Conservation (phyloP, 2,888 invertebrate species). For the Eupithecia inturbata region DNA sequence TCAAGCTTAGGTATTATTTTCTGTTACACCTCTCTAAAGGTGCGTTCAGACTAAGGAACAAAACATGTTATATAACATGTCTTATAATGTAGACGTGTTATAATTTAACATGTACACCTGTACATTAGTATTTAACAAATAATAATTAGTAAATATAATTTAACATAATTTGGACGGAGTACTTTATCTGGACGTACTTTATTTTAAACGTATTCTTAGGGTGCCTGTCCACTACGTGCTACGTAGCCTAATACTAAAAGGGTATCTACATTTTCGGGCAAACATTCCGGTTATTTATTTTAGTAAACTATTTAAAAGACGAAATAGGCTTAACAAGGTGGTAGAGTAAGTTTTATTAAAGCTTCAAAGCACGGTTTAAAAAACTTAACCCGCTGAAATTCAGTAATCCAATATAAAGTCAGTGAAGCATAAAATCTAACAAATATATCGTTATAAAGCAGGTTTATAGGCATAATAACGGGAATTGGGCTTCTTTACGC, state of each 20-base stretch:
- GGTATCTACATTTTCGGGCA: background rate
- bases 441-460: constrained; percentile 53
- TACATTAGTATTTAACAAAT: no score
- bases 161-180: no score
- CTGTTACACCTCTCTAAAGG: background rate
- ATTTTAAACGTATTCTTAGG: background rate
- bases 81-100: no score
- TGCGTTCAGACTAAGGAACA: no score
- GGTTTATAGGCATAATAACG: constrained; percentile 76
- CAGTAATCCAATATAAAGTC: constrained; percentile 47
- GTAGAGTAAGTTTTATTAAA: constrained; percentile 7
- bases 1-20: background rate
- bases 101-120: no score
- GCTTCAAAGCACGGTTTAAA: constrained; percentile 11
- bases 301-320: background rate
- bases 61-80: no score
- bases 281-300: background rate
- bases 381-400: constrained; percentile 34
- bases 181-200: no score
- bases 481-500: constrained; percentile 83
- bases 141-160: no score
- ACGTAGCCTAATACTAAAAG: background rate
- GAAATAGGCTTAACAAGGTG: background rate
- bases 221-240: background rate
- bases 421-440: constrained; percentile 56